These are phyloP conservation scores for Ctenodactylus gundi DNA, from an alignment of 2,113 vertebrate genomes.

Conservation along the genomic window DNA sequence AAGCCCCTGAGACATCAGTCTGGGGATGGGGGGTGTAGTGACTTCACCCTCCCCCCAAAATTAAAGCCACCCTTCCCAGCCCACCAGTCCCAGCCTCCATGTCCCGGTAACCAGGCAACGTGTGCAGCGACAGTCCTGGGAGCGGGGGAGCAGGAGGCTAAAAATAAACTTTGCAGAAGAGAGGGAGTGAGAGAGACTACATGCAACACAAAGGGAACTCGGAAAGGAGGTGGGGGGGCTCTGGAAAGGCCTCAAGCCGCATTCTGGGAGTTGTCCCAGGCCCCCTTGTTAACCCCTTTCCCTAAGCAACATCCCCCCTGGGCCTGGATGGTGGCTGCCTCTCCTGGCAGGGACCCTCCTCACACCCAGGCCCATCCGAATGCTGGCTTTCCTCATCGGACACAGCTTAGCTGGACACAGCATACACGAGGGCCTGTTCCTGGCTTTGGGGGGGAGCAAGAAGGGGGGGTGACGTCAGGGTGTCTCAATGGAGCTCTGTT, in stretches of 20 bases:
- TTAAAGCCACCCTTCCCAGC: constrained; percentile 90
- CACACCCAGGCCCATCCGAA: constrained; percentile 47
- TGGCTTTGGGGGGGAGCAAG: constrained; percentile 55
- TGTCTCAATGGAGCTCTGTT: constrained; percentile 85
- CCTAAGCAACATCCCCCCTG: background rate
- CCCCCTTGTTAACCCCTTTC: background rate
- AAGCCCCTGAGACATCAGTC: constrained; percentile 80
- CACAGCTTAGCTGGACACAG: constrained; percentile 52
- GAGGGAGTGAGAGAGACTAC: constrained; percentile 81
- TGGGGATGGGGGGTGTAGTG: constrained; percentile 84
- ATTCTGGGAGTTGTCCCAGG: constrained; percentile 58
- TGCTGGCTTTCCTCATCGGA: constrained; percentile 49
- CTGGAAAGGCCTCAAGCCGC: constrained; percentile 60
- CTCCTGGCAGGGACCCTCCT: constrained; percentile 43
- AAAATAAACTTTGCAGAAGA: constrained; percentile 85
- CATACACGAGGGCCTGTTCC: constrained; percentile 81
- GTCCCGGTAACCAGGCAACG: constrained; percentile 82
- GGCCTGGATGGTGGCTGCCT: constrained; percentile 15
- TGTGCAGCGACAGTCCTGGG: constrained; percentile 79
- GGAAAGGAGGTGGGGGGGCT: constrained; percentile 61
- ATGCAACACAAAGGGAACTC: constrained; percentile 79
- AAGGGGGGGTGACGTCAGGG: constrained; percentile 81
- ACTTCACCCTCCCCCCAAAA: constrained; percentile 78
- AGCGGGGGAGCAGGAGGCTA: constrained; percentile 81
- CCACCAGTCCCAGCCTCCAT: constrained; percentile 82